phyloP scores from a whole-genome alignment of 2,888 invertebrate genomes.

The Dermolepida albohirtum region DNA sequence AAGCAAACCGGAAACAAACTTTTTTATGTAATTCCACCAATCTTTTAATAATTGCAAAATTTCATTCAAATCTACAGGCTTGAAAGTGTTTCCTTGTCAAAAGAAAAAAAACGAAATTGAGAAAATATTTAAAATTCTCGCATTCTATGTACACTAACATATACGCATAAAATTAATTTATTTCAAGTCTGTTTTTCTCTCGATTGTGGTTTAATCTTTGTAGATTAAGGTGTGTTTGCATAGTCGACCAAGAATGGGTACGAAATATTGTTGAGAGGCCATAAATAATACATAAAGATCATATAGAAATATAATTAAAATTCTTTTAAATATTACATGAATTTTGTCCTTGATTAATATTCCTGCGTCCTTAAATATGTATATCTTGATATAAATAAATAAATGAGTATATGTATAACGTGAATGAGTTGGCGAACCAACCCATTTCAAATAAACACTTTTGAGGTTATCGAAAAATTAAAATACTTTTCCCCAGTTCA shows the following conservation, averaged over 20 bases:
- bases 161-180: slow-evolving; percentile 8
- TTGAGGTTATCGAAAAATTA: no score
- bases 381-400: neutral
- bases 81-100: no score
- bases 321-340: slow-evolving; percentile 28
- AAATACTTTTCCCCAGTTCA: no score
- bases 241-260: slow-evolving; percentile 6
- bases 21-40: no score
- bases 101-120: neutral
- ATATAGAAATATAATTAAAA: slow-evolving; percentile 36
- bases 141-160: neutral
- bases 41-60: no score
- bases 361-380: slow-evolving; percentile 16
- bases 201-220: neutral
- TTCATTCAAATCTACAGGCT: no score
- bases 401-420: slow-evolving; percentile 13
- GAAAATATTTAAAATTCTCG: slow-evolving; percentile 14
- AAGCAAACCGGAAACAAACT: no score
- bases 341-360: slow-evolving; percentile 31
- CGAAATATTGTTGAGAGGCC: slow-evolving; percentile 18
- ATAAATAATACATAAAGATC: slow-evolving; percentile 35
- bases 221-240: slow-evolving; percentile 28
- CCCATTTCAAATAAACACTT: neutral
- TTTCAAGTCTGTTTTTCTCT: neutral
- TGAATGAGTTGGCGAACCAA: slow-evolving; percentile 1